phyloP scores from a whole-genome alignment of 2,888 invertebrate genomes.

The Penaeus monodon region DNA sequence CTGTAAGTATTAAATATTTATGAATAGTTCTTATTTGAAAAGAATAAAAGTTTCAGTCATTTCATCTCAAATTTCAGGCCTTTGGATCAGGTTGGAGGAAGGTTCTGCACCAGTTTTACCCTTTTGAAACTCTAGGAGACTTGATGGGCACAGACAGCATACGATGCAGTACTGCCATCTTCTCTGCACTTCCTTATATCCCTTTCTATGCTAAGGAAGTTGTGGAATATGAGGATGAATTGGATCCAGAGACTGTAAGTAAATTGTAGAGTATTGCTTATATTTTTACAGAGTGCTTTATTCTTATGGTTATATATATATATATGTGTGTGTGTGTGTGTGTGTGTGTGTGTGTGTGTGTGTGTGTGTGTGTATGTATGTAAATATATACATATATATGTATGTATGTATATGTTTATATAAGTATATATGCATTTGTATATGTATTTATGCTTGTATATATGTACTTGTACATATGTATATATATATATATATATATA shows the following conservation, averaged over 20 bases:
- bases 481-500: too few species aligned
- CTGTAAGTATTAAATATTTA: too few species aligned
- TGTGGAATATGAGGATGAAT: neutral
- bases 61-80: constrained; percentile 2
- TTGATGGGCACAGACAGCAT: neutral
- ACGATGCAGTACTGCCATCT: neutral
- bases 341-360: too few species aligned
- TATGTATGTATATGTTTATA: too few species aligned
- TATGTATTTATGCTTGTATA: too few species aligned
- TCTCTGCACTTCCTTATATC: constrained; percentile 15
- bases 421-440: too few species aligned
- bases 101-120: constrained; percentile 19
- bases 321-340: neutral
- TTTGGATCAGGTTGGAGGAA: neutral
- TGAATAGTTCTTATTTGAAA: too few species aligned
- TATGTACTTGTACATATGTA: too few species aligned
- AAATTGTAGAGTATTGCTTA: neutral
- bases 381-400: too few species aligned
- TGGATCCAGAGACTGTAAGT: neutral
- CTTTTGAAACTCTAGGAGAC: constrained; percentile 16
- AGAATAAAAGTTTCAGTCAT: too few species aligned
- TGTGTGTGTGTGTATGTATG: too few species aligned
- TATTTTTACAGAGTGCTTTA: neutral
- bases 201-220: constrained; percentile 7
- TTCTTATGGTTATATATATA: neutral